Conservation (phyloP, 1,140 invertebrate genomes). For the Euura lappo region DNA sequence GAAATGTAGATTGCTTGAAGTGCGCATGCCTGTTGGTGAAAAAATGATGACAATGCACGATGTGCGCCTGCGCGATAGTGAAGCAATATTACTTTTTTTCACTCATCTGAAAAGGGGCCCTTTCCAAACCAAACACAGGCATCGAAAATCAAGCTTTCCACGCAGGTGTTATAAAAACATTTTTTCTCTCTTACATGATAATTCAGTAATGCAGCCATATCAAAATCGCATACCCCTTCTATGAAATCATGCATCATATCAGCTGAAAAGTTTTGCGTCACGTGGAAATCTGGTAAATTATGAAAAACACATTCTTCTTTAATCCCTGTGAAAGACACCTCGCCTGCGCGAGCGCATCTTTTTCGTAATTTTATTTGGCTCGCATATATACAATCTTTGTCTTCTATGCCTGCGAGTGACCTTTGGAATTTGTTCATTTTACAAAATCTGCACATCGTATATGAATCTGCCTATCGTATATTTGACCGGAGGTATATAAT, state of each 20-base stretch:
- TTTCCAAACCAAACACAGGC: too few species aligned
- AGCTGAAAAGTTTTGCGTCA: slow-evolving; percentile 30
- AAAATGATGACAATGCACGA: too few species aligned
- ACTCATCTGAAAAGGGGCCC: too few species aligned
- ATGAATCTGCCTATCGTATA: slow-evolving; percentile 10
- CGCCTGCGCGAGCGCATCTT: slow-evolving; percentile 12
- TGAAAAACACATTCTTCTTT: slow-evolving; percentile 21
- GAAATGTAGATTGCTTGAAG: too few species aligned
- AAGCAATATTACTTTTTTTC: too few species aligned
- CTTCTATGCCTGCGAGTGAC: neutral
- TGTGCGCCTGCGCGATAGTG: too few species aligned
- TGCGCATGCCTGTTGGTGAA: too few species aligned
- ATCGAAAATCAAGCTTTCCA: too few species aligned
- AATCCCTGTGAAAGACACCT: slow-evolving; percentile 20
- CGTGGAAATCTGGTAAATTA: slow-evolving; percentile 27
- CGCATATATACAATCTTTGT: too few species aligned
- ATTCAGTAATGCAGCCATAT: slow-evolving; percentile 31
- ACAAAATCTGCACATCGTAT: slow-evolving; percentile 20
- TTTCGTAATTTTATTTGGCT: slow-evolving; percentile 9
- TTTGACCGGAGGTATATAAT: too few species aligned
- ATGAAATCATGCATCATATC: slow-evolving; percentile 45
- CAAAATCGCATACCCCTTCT: slow-evolving; percentile 37
- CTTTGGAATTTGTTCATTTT: neutral
- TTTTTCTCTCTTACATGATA: slow-evolving; percentile 26
- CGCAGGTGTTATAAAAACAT: too few species aligned